Evolutionary conservation across 2,888 invertebrate species (phyloP).

Genomic region (Boloria selene): DNA sequence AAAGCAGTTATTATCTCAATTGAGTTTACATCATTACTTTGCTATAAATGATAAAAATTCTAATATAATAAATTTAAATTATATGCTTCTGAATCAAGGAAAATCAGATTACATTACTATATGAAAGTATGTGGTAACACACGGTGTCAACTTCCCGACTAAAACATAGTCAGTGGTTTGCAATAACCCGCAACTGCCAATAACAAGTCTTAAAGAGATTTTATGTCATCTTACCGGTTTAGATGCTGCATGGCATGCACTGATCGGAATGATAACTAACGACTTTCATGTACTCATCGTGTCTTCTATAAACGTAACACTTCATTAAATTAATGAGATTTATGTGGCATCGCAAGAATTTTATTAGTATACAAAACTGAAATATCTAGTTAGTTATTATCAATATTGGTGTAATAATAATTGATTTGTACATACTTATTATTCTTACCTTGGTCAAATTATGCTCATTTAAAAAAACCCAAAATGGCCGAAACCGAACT

Average conservation of each 20-base stretch:
- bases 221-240: slow-evolving; percentile 37
- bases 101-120: neutral
- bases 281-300: slow-evolving; percentile 25
- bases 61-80: no score
- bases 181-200: slow-evolving; percentile 28
- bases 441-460: no score
- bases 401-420: no score
- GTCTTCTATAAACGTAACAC: slow-evolving; percentile 7
- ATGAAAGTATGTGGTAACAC: slow-evolving; percentile 11
- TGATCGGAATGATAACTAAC: slow-evolving; percentile 27
- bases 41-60: neutral
- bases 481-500: no score
- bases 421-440: no score
- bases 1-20: no score
- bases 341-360: neutral
- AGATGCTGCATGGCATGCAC: slow-evolving; percentile 23
- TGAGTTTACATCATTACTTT: no score
- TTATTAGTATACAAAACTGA: neutral
- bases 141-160: slow-evolving; percentile 12
- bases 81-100: neutral
- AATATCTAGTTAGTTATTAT: no score
- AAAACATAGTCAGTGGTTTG: slow-evolving; percentile 22
- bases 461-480: no score
- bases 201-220: slow-evolving; percentile 31
- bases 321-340: slow-evolving; percentile 4